Conservation (phyloP, 2,113 vertebrate species). For the Hymenochirus boettgeri region DNA sequence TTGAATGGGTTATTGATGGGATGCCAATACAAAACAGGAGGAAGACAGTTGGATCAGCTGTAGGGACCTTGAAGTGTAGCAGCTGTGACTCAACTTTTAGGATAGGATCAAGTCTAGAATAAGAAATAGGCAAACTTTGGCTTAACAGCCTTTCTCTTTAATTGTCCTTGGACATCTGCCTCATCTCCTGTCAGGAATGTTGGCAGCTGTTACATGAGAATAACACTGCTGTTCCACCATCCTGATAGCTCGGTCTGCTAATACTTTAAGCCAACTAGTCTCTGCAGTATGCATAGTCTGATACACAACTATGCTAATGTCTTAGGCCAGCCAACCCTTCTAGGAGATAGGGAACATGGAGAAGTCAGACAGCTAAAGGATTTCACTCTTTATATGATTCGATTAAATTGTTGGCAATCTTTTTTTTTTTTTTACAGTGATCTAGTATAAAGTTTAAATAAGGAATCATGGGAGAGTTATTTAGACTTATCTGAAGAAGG, state of each 20-base stretch:
- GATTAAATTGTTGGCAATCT: constrained; percentile 96
- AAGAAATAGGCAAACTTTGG: constrained; percentile 94
- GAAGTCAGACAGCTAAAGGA: constrained; percentile 52
- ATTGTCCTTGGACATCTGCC: constrained; percentile 98
- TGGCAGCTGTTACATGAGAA: constrained; percentile 95
- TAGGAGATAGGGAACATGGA: constrained; percentile 50
- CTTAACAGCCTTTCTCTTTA: constrained; percentile 95
- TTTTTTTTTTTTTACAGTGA: constrained; percentile 81
- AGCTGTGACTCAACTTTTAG: constrained; percentile 93
- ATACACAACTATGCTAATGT: constrained; percentile 77
- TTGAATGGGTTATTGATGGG: constrained; percentile 54
- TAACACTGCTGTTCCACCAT: constrained; percentile 77
- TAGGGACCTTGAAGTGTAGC: constrained; percentile 79
- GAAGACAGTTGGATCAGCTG: constrained; percentile 61
- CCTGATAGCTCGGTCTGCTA: constrained; percentile 73
- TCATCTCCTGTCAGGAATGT: constrained; percentile 94
- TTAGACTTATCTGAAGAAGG: too few species aligned
- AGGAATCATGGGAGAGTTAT: constrained; percentile 62
- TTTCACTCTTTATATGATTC: constrained; percentile 89
- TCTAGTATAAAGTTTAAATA: constrained; percentile 56
- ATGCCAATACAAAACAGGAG: constrained; percentile 46
- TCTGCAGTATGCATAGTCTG: constrained; percentile 58
- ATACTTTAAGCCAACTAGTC: constrained; percentile 94
- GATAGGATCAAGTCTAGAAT: constrained; percentile 83
- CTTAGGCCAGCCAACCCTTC: constrained; percentile 65